Evolutionary conservation across 1,140 invertebrate species (phyloP).

Genomic region (Zaprionus kolodkinae): DNA sequence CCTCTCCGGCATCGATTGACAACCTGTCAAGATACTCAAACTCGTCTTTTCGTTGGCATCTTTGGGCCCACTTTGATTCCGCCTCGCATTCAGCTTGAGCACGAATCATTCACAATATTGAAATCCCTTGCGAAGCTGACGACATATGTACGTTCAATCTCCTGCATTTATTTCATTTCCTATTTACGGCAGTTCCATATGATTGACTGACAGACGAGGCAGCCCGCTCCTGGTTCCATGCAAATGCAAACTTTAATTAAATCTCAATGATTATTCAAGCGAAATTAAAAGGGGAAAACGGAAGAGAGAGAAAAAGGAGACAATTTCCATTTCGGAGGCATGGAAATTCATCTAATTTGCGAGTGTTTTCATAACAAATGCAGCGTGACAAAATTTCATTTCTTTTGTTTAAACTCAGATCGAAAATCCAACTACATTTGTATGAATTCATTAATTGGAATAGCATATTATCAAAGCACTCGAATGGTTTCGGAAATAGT

Average conservation of each 20-base stretch:
- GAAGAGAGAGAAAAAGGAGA: slow-evolving; percentile 1
- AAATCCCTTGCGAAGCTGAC: slow-evolving; percentile 1
- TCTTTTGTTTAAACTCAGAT: background rate
- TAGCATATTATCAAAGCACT: background rate
- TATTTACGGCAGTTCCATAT: slow-evolving; percentile 52
- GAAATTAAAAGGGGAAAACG: background rate
- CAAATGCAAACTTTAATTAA: slow-evolving; percentile 44
- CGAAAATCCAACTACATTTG: background rate
- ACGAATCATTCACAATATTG: background rate
- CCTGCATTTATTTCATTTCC: slow-evolving; percentile 69
- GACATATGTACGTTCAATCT: slow-evolving; percentile 19
- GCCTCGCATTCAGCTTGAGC: background rate
- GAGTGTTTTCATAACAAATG: background rate
- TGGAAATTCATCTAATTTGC: background rate
- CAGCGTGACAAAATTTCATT: background rate
- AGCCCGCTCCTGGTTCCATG: background rate
- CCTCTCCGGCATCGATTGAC: slow-evolving; percentile 45
- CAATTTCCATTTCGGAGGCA: slow-evolving; percentile 8
- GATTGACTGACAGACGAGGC: slow-evolving; percentile 24
- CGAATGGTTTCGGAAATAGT: background rate
- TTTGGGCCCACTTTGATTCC: background rate
- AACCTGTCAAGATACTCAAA: slow-evolving; percentile 39
- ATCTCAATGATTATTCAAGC: slow-evolving; percentile 34
- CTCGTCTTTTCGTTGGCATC: slow-evolving; percentile 2
- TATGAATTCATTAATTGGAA: background rate